Evolutionary conservation across 92 coral and sea anemone species (phyloP).

Genomic region (Scolanthus callimorphus): DNA sequence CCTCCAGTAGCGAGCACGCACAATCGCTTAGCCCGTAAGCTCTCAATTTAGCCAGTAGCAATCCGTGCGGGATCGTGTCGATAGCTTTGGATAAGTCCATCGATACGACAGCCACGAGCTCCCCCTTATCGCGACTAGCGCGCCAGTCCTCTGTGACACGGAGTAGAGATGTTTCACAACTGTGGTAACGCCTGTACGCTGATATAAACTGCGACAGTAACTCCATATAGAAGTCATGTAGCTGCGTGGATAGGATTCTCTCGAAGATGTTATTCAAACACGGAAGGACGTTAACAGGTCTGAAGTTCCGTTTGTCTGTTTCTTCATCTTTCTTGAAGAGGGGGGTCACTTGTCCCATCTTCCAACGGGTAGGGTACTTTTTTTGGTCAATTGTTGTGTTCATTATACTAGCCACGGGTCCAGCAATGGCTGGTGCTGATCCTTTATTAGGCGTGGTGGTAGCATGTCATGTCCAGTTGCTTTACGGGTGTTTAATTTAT

Average conservation of each 20-base stretch:
- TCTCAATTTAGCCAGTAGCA: too few relatives aligned
- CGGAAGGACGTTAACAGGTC: constrained; percentile 53
- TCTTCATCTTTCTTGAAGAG: too few relatives aligned
- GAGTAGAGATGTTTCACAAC: constrained; percentile 36
- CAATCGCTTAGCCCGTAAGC: too few relatives aligned
- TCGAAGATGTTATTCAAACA: constrained; percentile 44
- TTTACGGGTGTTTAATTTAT: constrained; percentile 31
- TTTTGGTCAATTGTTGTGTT: constrained; percentile 35
- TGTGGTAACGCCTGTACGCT: constrained; percentile 30
- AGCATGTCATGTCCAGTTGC: constrained; percentile 47
- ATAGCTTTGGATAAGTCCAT: constrained; percentile 39
- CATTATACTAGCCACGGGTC: constrained; percentile 45
- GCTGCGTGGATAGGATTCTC: constrained; percentile 21
- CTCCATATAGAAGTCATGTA: constrained; percentile 18
- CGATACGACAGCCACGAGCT: constrained; percentile 29
- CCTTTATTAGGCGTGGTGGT: constrained; percentile 43
- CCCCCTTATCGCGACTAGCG: constrained; percentile 13
- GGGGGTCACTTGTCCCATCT: constrained; percentile 67
- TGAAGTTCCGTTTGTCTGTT: constrained; percentile 33
- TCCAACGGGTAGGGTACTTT: constrained; percentile 48
- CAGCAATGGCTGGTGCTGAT: constrained; percentile 41
- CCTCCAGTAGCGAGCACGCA: too few relatives aligned
- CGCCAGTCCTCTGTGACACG: constrained; percentile 36
- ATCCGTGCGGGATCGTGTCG: too few relatives aligned
- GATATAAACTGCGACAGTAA: constrained; percentile 34